Evolutionary conservation across 2,888 invertebrate genomes (phyloP), one percentile per base, ranked within the genome.

Genomic region (Octonoba sinensis): DNA sequence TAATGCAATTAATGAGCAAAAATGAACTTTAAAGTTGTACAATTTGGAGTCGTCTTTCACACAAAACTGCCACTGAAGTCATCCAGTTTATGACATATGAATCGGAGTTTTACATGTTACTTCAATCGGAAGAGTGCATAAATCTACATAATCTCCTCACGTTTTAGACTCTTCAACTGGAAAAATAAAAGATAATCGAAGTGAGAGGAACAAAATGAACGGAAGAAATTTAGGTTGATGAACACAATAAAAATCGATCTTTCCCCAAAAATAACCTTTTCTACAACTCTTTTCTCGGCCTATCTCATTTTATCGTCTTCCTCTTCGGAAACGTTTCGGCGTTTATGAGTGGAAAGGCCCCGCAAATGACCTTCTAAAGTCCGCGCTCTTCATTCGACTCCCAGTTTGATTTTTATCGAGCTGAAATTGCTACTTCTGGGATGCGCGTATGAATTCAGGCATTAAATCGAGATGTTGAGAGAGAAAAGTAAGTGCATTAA

Each of bases 241-340:
- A 77, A 77, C 70, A 77, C 54, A 65, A 77, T 70, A 70, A 77
- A 77, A 70, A 70, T 77, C 76, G 76, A 77, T 77, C 60, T 27
- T 56, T 36, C 60, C 51, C 44, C 24, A 60, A 75, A 75, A 64
- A 59, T 64, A 73, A 51, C 73, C 64, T 73, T 73, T 73, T 73
- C 73, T 73, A 73, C 73, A 73, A 73, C 56, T 73, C 56, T 22
- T 64, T 51, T 62, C 36, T 15, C 54, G 47, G 49, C 60, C 22
- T 60, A 60, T 75, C 67, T 75, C 66, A 54, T 67, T 75, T 75
- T 75, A 75, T 75, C 75, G 44, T 67, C 49, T 59, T 47, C 44
- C 57, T 44, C 46, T 59, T 15, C 49, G n/a, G 57, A 67, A 69
- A 22, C 59, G 36, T 64, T 62, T 36, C 54, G 27, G 60, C 74